Percentiles rank a stretch among this genome's conserved stretches.
Evolutionary conservation across 2,888 invertebrate species (phyloP).

Genomic region (Petrolisthes cinctipes): DNA sequence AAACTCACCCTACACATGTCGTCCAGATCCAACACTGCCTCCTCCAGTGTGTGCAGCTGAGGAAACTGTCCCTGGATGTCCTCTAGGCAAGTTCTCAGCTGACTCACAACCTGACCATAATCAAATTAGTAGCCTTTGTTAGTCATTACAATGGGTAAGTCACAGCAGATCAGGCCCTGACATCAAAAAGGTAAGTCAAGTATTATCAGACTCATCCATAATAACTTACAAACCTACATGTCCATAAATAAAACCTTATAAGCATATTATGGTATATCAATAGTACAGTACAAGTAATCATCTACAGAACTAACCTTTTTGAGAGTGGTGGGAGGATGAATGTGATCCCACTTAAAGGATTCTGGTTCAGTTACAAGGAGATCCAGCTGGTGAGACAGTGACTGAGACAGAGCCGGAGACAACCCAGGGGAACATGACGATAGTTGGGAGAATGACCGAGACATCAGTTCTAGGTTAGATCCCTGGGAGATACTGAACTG

Average conservation of each 20-base stretch:
- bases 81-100: slow-evolving; percentile 58
- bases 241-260: too few relatives aligned
- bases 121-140: too few relatives aligned
- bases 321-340: slow-evolving; percentile 54
- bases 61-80: slow-evolving; percentile 65
- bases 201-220: too few relatives aligned
- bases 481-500: slow-evolving; percentile 64
- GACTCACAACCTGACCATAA: slow-evolving; percentile 55
- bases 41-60: slow-evolving; percentile 61
- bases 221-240: too few relatives aligned
- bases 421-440: slow-evolving; percentile 56
- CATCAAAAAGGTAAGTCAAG: too few relatives aligned
- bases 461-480: slow-evolving; percentile 61
- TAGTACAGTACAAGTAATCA: too few relatives aligned
- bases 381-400: slow-evolving; percentile 61
- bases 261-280: too few relatives aligned
- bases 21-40: slow-evolving; percentile 61
- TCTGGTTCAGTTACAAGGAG: slow-evolving; percentile 56
- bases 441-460: slow-evolving; percentile 63
- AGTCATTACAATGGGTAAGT: too few relatives aligned
- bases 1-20: slow-evolving; percentile 62
- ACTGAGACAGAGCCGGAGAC: slow-evolving; percentile 59
- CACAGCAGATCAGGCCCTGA: too few relatives aligned
- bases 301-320: slow-evolving; percentile 41
- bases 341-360: slow-evolving; percentile 55